A percentile compares a stretch with the other conserved stretches of the same genome.
phyloP scores from a whole-genome alignment of 2,888 invertebrate genomes.

The Nesidiocoris tenuis region DNA sequence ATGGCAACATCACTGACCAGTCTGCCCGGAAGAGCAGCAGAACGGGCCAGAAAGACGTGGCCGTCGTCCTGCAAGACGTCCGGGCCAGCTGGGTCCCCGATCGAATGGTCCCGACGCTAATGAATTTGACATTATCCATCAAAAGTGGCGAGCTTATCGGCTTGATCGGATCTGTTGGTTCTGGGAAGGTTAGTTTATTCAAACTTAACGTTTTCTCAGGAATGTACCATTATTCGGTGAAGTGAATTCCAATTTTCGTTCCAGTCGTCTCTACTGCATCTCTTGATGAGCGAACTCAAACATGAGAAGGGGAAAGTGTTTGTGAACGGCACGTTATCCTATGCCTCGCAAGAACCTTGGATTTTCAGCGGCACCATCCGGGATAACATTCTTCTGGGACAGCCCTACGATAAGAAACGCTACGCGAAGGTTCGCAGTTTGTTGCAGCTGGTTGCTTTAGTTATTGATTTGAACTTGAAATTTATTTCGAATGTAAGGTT shows the following conservation, averaged over 20 bases:
- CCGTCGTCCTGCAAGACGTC: constrained; percentile 56
- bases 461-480: too few relatives aligned
- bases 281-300: constrained; percentile 63
- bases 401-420: constrained; percentile 60
- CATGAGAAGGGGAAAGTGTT: constrained; percentile 58
- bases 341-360: constrained; percentile 72
- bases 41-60: not conserved
- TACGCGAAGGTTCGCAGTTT: constrained; percentile 58
- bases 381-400: constrained; percentile 76
- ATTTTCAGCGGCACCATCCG: constrained; percentile 63
- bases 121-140: constrained; percentile 61
- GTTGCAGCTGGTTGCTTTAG: not conserved
- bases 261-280: constrained; percentile 58
- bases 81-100: constrained; percentile 69
- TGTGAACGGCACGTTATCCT: constrained; percentile 61
- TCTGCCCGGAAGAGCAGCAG: not conserved
- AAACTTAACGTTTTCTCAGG: too few relatives aligned
- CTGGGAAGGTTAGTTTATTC: constrained; percentile 59
- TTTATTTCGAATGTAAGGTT: too few relatives aligned
- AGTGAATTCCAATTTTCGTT: constrained; percentile 35
- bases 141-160: constrained; percentile 60
- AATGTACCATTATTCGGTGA: too few relatives aligned
- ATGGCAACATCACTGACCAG: not conserved
- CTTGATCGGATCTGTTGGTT: constrained; percentile 68
- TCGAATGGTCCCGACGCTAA: constrained; percentile 60